Base-by-base conservation (phyloP, 2,888 invertebrate species). In the Drosophila ustulata region DNA sequence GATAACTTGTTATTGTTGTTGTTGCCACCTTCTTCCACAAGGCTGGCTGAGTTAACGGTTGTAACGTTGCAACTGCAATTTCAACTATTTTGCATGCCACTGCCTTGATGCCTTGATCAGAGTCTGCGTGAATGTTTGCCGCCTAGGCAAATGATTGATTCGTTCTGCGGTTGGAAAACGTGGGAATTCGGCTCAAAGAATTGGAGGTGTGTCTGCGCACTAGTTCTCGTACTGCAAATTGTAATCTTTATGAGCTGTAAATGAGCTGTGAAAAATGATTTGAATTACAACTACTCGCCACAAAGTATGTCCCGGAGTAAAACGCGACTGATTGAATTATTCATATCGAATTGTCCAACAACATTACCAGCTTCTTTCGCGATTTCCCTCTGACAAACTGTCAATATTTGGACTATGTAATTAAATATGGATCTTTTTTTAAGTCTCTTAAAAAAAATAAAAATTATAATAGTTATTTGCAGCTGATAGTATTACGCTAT, bases 181-280 rank as follows among this genome's bases (percentile, higher is more conserved):
- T 89, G 89, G 90, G 89, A 90, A 90, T 83, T 74, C 62, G 78
- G 73, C 78, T 76, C 75, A 77, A 61, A 73, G 64, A 84, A 80
- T 80, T 72, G 80, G 81, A 85, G 88, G 90, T 83, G 90, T 89
- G 88, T 65, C 79, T 45, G 75, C 78, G 88, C 70, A 84, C 88
- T 76, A 87, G 70, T 76, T 78, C 77, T 57, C 70, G 66, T 77
- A 71, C 53, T 41, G 34, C 65, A 77, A 81, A 87, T 89, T 71
- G 75, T 80, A 68, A 71, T 86, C 65, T 74, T 88, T 86, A 88
- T 64, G 57, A 66, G 66, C 69, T 73, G 84, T 67, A 74, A 88
- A 86, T 75, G 77, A 80, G 78, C 67, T 80, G 73, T 80, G 83
- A 55, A 64, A 79, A 83, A 81, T 80, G 55, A 57, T 57, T 55